A percentile compares a stretch with the other conserved stretches of the same genome.
Conservation (phyloP, 2,888 invertebrate genomes). For the Drosophila nigricruria region DNA sequence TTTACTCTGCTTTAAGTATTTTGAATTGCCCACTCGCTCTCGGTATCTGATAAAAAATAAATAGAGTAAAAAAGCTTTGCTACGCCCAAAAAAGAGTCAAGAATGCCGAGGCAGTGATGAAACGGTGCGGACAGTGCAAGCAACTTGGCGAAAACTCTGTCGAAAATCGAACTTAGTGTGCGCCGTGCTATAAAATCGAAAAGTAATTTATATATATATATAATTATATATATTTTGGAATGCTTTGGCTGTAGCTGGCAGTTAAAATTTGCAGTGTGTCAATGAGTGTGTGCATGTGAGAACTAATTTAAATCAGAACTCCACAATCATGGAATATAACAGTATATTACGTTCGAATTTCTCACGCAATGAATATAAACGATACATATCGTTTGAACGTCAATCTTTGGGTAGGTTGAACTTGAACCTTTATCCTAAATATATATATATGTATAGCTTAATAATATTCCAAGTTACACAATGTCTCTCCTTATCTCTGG, state of each 20-base stretch:
- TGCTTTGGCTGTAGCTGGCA: constrained; percentile 19
- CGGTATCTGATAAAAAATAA: constrained; percentile 44
- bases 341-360: constrained; percentile 81
- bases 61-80: constrained; percentile 35
- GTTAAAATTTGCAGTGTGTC: constrained; percentile 26
- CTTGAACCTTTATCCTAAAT: constrained; percentile 42
- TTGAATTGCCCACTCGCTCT: constrained; percentile 24
- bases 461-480: constrained; percentile 35
- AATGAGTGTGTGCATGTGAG: constrained; percentile 11
- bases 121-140: constrained; percentile 76
- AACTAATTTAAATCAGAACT: not conserved
- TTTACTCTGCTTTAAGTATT: constrained; percentile 36
- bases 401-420: constrained; percentile 77
- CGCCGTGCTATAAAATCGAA: constrained; percentile 18
- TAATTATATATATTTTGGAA: constrained; percentile 4
- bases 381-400: constrained; percentile 83
- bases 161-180: constrained; percentile 30
- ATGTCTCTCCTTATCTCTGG: constrained; percentile 32
- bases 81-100: constrained; percentile 29
- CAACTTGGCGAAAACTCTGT: constrained; percentile 41
- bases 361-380: constrained; percentile 76
- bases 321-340: constrained; percentile 61
- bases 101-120: constrained; percentile 70
- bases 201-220: not conserved
- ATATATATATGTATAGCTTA: not conserved